phyloP scores from a whole-genome alignment of 1,140 invertebrate genomes.

The Drosophila paulistorum region DNA sequence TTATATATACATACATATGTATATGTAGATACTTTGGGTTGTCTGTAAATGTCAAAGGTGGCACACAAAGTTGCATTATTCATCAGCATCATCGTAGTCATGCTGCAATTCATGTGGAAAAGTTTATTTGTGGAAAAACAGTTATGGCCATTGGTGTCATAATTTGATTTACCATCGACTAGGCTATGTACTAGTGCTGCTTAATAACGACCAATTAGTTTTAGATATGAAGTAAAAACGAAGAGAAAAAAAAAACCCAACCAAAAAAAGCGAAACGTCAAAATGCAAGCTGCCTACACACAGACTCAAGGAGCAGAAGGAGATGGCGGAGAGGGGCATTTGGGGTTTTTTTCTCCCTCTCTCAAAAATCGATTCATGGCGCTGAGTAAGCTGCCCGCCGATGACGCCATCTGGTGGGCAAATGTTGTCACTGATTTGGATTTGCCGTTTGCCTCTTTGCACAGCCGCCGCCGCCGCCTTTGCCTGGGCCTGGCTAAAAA shows the following conservation, averaged over 20 bases:
- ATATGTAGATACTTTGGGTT: neutral
- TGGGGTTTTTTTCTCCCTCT: too few species aligned
- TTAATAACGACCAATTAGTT: slow-evolving; percentile 5
- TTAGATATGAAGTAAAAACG: neutral
- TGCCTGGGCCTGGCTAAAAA: slow-evolving; percentile 1
- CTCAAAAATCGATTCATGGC: slow-evolving; percentile 9
- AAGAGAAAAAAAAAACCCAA: neutral
- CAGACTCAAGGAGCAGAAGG: neutral
- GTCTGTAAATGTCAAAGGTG: slow-evolving; percentile 1
- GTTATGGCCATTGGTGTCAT: slow-evolving; percentile 11
- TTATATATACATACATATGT: neutral
- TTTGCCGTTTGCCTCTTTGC: neutral
- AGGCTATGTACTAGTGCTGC: neutral
- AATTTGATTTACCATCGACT: neutral
- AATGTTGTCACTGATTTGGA: slow-evolving; percentile 2
- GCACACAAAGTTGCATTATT: neutral
- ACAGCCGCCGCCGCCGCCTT: neutral
- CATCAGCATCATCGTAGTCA: neutral
- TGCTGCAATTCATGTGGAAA: neutral
- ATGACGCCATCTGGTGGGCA: slow-evolving; percentile 12
- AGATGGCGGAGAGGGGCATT: neutral
- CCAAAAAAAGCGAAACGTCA: neutral
- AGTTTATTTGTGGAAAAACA: neutral
- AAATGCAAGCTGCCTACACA: slow-evolving; percentile 10
- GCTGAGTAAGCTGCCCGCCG: slow-evolving; percentile 1